Evolutionary conservation across 1,140 invertebrate species (phyloP), one percentile per base, ranked within the genome.

Genomic region (Chionoecetes opilio): DNA sequence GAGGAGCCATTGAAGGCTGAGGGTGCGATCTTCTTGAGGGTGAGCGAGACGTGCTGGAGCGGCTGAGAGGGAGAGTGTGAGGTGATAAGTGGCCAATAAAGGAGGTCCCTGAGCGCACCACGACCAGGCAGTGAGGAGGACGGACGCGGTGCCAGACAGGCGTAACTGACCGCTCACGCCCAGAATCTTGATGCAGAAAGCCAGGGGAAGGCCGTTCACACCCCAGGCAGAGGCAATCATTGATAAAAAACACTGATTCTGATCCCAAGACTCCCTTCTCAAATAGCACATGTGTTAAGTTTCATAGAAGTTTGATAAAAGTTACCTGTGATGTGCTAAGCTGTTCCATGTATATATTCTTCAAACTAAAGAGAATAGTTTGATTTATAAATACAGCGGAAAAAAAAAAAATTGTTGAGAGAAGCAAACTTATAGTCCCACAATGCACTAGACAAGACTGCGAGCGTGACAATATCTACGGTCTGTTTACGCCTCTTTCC

Each of bases 41-140:
- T 41, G 88, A 90, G 29, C 63, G 87, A 91, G 82, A 63, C 21
- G 21, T 29, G 35, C 14, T 85, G 75, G n/a, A 31, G 41, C 82
- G 63, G 9, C 8, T 8, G 88, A 91, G 46, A 75, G 87, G 85
- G 38, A 86, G 32, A 63, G 35, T 34, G 75, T 17, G 31, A 94
- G 89, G 94, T 94, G 94, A 94, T 94, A 94, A 94, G 89, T 94
- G 88, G 41, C 94, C 94, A 94, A 94, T 94, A 94, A 94, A 94
- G 89, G 53, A 90, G 94, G 75, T 91, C 89, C 89, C 94, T 46
- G 35, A 38, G 37, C 88, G 94, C 85, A 85, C 86, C 92, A 93
- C 38, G 88, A 82, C 26, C 75, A n/a, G 53, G 29, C 34, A 37
- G 21, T 21, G 63, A 75, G 63, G 63, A 75, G 63, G 21, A 75